Percentiles rank a stretch among this genome's conserved stretches.
Conservation (phyloP, 2,113 vertebrate genomes). For the Donacobius atricapilla region DNA sequence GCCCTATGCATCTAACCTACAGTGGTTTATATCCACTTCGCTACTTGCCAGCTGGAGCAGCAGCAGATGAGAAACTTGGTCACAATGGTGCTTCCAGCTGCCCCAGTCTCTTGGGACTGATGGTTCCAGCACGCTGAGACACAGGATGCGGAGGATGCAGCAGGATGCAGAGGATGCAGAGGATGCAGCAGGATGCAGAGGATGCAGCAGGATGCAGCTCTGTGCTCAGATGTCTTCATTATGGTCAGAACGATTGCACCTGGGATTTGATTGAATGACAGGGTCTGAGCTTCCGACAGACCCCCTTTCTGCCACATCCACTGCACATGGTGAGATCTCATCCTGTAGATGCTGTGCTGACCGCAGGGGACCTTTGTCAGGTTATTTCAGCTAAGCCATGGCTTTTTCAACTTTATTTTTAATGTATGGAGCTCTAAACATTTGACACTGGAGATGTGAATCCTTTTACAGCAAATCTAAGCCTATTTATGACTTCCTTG, state of each 20-base stretch:
- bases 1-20: background rate
- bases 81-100: background rate
- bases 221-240: background rate
- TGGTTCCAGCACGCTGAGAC: background rate
- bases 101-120: background rate
- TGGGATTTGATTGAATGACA: background rate
- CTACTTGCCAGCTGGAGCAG: background rate
- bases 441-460: background rate
- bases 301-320: background rate
- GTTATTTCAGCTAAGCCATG: background rate
- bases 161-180: background rate
- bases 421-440: background rate
- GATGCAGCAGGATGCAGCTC: background rate
- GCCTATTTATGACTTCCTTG: background rate
- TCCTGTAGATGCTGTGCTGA: background rate
- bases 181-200: background rate
- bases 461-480: background rate
- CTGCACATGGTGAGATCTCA: rapidly evolving
- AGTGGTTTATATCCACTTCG: background rate
- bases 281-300: background rate
- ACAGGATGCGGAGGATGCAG: background rate
- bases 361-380: background rate
- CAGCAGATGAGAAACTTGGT: background rate
- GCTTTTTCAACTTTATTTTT: background rate
- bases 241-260: background rate